Conservation (phyloP, 1,140 invertebrate species). For the Musca vetustissima region DNA sequence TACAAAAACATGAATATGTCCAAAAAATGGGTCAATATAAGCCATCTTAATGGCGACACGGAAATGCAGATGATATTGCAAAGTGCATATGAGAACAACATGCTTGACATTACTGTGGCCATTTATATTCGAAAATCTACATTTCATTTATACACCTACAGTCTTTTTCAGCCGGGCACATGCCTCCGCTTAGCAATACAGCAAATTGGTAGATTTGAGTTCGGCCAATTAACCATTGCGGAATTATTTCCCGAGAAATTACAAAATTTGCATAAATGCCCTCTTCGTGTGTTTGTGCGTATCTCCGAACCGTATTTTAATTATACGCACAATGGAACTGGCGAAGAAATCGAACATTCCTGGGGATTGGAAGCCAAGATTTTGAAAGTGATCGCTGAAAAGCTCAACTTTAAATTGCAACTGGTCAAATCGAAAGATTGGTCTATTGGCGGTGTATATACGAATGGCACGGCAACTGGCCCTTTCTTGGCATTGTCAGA, state of each 20-base stretch:
- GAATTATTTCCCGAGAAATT: slow-evolving; percentile 10
- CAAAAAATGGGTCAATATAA: slow-evolving; percentile 1
- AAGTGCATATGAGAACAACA: neutral
- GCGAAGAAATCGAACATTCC: neutral
- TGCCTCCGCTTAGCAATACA: neutral
- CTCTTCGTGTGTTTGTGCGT: neutral
- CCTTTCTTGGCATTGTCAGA: neutral
- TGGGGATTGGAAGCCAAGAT: neutral
- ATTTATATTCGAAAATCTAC: neutral
- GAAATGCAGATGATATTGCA: neutral
- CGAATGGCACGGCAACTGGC: neutral
- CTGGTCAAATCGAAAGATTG: neutral
- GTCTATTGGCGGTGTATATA: neutral
- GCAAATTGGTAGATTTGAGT: neutral
- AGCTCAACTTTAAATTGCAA: neutral
- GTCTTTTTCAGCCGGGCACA: neutral
- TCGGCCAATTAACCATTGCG: neutral
- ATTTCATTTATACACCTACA: neutral
- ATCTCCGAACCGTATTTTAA: too few relatives aligned
- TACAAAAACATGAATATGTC: neutral
- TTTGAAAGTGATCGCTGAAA: neutral
- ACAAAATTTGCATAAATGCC: slow-evolving; percentile 2
- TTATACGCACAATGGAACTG: neutral
- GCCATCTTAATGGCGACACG: neutral
- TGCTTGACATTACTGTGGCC: neutral